Conservation (phyloP, 2,113 vertebrate species). For the Hemichromis elongatus region DNA sequence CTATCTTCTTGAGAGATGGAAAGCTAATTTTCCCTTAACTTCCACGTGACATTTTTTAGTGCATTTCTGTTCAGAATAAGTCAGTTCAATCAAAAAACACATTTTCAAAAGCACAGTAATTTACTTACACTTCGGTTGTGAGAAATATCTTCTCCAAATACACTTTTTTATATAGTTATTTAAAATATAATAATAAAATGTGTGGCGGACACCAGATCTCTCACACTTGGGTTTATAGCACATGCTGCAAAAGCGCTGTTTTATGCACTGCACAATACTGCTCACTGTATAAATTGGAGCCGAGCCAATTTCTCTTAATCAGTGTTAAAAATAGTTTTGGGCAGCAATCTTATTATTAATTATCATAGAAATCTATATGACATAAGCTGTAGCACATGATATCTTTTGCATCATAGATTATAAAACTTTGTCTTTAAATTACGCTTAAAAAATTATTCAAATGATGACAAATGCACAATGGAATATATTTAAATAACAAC, state of each 20-base stretch:
- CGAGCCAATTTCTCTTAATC: conserved; percentile 81
- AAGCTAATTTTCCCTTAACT: conserved; percentile 67
- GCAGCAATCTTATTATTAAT: conserved; percentile 75
- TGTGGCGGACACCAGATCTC: conserved; percentile 80
- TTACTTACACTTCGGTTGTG: conserved; percentile 72
- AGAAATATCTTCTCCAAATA: conserved; percentile 78
- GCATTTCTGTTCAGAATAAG: conserved; percentile 91
- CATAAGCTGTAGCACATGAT: conserved; percentile 63
- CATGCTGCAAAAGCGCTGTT: conserved; percentile 89
- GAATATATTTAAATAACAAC: conserved; percentile 80
- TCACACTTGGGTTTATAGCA: conserved; percentile 85
- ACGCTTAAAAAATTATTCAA: conserved; percentile 83
- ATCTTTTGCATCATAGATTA: conserved; percentile 79
- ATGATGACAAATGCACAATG: conserved; percentile 83
- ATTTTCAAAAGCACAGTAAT: conserved; percentile 82
- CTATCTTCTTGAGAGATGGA: conserved; percentile 81
- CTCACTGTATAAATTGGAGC: conserved; percentile 77
- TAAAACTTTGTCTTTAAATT: conserved; percentile 89
- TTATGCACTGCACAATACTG: conserved; percentile 79
- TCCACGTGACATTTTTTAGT: conserved; percentile 85
- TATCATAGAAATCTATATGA: conserved; percentile 79
- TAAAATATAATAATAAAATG: conserved; percentile 83
- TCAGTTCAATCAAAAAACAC: conserved; percentile 75
- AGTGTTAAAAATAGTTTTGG: conserved; percentile 84
- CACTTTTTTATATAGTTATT: conserved; percentile 78